Evolutionary conservation across 2,113 vertebrate species (phyloP).

Genomic region (Typhlomys cinereus): DNA sequence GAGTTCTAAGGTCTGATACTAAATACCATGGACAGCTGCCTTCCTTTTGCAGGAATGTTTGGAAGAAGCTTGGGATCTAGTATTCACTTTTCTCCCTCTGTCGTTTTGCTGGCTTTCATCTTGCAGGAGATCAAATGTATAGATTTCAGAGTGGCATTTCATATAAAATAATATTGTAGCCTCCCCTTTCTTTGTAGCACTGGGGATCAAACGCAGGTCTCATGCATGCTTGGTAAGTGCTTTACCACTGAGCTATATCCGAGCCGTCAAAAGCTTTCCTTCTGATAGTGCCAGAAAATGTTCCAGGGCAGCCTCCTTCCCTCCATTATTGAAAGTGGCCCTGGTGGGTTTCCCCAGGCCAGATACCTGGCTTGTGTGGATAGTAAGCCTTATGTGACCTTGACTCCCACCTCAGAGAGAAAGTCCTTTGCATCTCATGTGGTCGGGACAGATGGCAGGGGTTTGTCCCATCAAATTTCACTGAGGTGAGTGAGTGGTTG

Average conservation of each 20-base stretch:
- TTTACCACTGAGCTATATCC: not conserved
- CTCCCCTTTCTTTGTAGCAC: not conserved
- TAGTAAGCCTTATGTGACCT: not conserved
- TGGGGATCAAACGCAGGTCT: not conserved
- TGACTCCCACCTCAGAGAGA: not conserved
- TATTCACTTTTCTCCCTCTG: not conserved
- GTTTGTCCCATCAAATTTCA: not conserved
- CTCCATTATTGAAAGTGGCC: not conserved
- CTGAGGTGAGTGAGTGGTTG: not conserved
- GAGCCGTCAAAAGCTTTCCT: not conserved
- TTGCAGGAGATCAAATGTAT: not conserved
- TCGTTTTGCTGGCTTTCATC: not conserved
- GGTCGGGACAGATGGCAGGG: not conserved
- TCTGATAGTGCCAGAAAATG: not conserved
- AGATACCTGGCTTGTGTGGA: not conserved
- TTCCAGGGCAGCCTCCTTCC: not conserved
- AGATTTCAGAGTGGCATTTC: not conserved
- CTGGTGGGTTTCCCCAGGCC: not conserved
- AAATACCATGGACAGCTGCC: slow-evolving; percentile 39
- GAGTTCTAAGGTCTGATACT: not conserved
- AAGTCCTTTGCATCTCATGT: not conserved
- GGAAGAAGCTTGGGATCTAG: not conserved
- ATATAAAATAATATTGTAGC: not conserved
- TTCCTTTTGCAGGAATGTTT: not conserved
- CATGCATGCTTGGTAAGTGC: not conserved